Conservation (phyloP, 2,113 vertebrate genomes). For the Spheniscus mendiculus region DNA sequence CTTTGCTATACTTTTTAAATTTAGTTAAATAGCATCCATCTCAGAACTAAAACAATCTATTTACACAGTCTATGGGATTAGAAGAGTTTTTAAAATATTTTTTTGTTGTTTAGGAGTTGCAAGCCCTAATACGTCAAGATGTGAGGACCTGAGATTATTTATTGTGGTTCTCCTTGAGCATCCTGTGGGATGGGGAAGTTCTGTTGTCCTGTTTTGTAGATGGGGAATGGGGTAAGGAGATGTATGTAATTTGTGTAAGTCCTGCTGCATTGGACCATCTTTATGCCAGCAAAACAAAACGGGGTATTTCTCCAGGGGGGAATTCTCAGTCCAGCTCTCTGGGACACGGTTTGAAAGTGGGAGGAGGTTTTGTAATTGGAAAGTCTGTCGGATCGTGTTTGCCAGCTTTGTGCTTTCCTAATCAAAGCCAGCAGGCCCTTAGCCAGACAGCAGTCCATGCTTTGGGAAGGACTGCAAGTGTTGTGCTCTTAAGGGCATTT, state of each 20-base stretch:
- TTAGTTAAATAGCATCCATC: background rate
- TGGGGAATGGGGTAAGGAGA: background rate
- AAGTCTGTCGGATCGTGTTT: background rate
- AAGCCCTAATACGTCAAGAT: background rate
- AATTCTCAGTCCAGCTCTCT: background rate
- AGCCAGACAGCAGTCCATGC: background rate
- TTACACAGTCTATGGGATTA: background rate
- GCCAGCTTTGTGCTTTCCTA: background rate
- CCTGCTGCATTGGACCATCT: background rate
- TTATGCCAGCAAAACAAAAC: background rate
- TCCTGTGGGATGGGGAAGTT: background rate
- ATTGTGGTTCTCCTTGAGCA: accelerated
- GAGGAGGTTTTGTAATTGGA: background rate
- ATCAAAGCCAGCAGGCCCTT: background rate
- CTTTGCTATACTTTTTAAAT: background rate
- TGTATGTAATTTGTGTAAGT: too few relatives aligned
- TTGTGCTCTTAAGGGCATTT: background rate
- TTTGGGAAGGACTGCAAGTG: background rate
- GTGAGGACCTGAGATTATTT: background rate
- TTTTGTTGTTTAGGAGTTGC: background rate
- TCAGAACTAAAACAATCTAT: background rate
- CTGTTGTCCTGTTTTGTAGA: too few relatives aligned
- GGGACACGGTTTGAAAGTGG: background rate
- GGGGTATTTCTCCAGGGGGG: background rate
- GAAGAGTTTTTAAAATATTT: background rate